Base-by-base conservation (phyloP, 2,888 invertebrate genomes). In the Platypus cylindrus region DNA sequence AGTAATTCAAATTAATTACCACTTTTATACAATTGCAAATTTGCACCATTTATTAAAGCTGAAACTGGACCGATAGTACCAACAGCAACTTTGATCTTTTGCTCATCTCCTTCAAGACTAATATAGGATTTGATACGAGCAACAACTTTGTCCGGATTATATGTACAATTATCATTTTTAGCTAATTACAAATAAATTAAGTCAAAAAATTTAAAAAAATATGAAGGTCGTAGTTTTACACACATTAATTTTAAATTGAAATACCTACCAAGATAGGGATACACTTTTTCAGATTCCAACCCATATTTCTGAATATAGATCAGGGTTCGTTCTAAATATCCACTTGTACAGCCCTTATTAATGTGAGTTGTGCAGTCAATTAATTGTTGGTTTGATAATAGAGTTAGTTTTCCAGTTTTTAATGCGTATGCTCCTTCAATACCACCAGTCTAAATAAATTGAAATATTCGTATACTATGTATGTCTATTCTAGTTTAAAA, bases 381-480 rank as follows among this genome's bases (percentile, higher is more conserved):
- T 22, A 46, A 17, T 30, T 41, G 34, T 37, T 46, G 46, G 31
- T 45, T 40, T 22, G 41, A 42, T 4, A 46, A 30, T 17, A 35
- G 34, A 9, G 34, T 24, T 5, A 45, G 25, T 25, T 38, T 35
- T 8, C 40, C 40, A 12, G 35, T 37, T 34, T 38, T 40, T 1
- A 38, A 18, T 9, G 26, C 35, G 17, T 44, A 30, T 8, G 36
- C 32, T 22, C 37, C 36, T 36, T 46, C 46, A 11, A 41, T 17
- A 3, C 43, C 33, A 3, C 43, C 46, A 16, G 34, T 36, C 42
- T 44, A 23, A 11, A 36, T 13, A n/a, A 22, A 13, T n/a, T n/a
- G n/a, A n/a, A n/a, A n/a, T n/a, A n/a, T n/a, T n/a, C n/a, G n/a
- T n/a, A n/a, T n/a, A n/a, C n/a, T n/a, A n/a, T n/a, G n/a, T n/a